phyloP scores from a whole-genome alignment of 2,113 vertebrate genomes.

The Heterocephalus glaber region DNA sequence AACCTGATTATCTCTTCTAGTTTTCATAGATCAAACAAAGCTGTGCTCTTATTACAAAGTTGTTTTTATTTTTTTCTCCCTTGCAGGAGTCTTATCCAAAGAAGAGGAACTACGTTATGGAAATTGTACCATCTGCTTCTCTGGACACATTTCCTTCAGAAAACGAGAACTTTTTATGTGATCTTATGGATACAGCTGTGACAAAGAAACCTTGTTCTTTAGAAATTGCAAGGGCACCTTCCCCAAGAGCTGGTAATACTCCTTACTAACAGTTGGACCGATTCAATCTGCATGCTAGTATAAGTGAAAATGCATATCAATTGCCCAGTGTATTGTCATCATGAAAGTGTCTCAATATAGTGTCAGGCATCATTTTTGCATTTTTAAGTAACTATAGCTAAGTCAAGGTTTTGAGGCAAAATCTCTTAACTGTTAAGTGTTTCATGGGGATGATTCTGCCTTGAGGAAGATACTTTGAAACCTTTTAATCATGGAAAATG shows the following conservation, averaged over 20 bases:
- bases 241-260: slow-evolving; percentile 90
- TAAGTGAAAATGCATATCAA: slow-evolving; percentile 6
- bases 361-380: not conserved
- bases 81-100: slow-evolving; percentile 91
- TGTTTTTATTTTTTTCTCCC: slow-evolving; percentile 70
- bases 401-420: not conserved
- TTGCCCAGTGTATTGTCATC: slow-evolving; percentile 5
- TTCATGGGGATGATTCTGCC: not conserved
- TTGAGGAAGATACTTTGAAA: not conserved
- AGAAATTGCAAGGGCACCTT: slow-evolving; percentile 90
- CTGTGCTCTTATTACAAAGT: slow-evolving; percentile 58
- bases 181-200: slow-evolving; percentile 92
- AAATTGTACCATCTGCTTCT: slow-evolving; percentile 90
- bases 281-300: slow-evolving; percentile 28
- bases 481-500: not conserved
- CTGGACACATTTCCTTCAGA: slow-evolving; percentile 92
- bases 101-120: slow-evolving; percentile 88
- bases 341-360: not conserved
- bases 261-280: not conserved
- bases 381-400: slow-evolving; percentile 37
- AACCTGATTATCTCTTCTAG: slow-evolving; percentile 46
- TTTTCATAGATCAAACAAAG: slow-evolving; percentile 58
- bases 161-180: slow-evolving; percentile 93
- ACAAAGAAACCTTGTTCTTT: slow-evolving; percentile 97
- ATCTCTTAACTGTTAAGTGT: not conserved